Conservation (phyloP, 2,888 invertebrate species). For the Eledone cirrhosa region DNA sequence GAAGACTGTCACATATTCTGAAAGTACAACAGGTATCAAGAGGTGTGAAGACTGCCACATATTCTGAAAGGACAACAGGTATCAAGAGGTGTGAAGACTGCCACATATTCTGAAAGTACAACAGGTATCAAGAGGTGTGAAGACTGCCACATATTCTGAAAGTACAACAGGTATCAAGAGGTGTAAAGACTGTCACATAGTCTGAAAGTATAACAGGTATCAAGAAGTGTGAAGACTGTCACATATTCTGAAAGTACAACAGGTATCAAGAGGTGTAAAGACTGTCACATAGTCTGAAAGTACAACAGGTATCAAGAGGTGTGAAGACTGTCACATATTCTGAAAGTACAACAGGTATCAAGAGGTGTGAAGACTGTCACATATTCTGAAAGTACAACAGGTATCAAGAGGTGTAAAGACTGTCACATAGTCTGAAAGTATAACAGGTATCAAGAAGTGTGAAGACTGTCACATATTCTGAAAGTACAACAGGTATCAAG, state of each 20-base stretch:
- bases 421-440: constrained; percentile 77
- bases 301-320: constrained; percentile 67
- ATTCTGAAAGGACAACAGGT: constrained; percentile 66
- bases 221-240: constrained; percentile 78
- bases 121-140: constrained; percentile 70
- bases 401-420: constrained; percentile 74
- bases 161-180: constrained; percentile 50
- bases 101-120: constrained; percentile 75
- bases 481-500: background rate
- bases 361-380: constrained; percentile 84
- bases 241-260: constrained; percentile 70
- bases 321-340: constrained; percentile 83
- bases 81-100: constrained; percentile 76
- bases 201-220: constrained; percentile 38
- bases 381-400: constrained; percentile 67
- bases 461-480: constrained; percentile 82
- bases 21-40: background rate
- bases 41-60: constrained; percentile 84
- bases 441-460: background rate
- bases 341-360: constrained; percentile 29
- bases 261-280: constrained; percentile 73
- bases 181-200: constrained; percentile 86
- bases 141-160: constrained; percentile 81
- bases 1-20: constrained; percentile 82
- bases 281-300: constrained; percentile 78